Evolutionary conservation across 2,888 invertebrate genomes (phyloP).

Genomic region (Rotaria macrura): DNA sequence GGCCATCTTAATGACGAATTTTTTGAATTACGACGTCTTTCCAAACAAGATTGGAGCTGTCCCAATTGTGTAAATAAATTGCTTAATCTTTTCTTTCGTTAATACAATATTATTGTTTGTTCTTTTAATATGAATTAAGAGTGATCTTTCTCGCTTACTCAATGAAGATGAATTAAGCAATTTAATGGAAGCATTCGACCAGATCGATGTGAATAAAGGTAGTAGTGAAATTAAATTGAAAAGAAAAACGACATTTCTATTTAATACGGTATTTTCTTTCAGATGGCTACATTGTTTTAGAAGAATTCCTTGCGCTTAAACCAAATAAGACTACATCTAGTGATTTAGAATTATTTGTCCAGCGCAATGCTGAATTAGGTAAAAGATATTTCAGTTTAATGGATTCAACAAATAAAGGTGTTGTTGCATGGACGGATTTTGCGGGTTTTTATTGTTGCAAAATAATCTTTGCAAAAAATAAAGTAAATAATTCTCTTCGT

Average conservation of each 20-base stretch:
- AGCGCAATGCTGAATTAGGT: background rate
- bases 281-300: slow-evolving; percentile 2
- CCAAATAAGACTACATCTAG: background rate
- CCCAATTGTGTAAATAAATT: background rate
- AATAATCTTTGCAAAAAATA: background rate
- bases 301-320: background rate
- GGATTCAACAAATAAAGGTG: background rate
- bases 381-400: background rate
- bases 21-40: background rate
- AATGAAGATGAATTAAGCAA: background rate
- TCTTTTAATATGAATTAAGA: background rate
- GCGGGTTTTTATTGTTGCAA: background rate
- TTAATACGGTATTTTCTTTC: no score
- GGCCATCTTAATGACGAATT: background rate
- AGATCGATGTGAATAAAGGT: background rate
- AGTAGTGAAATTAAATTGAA: no score
- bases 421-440: background rate
- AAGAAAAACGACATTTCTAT: background rate
- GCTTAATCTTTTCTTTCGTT: no score
- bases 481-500: background rate
- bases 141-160: background rate
- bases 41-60: background rate
- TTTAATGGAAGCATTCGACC: background rate
- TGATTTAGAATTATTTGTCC: background rate
- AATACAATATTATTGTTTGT: background rate